Percentiles rank a stretch among this genome's conserved stretches.
phyloP scores from a whole-genome alignment of 2,113 vertebrate species.

The Theristicus caerulescens region DNA sequence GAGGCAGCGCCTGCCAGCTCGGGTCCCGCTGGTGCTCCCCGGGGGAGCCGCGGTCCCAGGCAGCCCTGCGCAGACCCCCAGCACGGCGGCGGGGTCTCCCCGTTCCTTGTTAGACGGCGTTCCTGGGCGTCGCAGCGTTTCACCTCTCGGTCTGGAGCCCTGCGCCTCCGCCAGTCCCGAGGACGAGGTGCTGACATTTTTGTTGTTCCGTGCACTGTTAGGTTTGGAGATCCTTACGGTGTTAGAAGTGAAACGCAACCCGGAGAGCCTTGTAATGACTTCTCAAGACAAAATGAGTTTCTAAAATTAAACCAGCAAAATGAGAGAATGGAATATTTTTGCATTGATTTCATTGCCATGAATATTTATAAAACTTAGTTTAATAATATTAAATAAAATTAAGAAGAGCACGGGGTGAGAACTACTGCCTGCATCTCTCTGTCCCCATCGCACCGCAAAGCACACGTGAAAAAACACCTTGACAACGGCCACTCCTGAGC shows the following conservation, averaged over 20 bases:
- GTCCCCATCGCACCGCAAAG: neutral
- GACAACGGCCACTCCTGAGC: accelerated
- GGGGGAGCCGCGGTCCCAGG: too few species aligned
- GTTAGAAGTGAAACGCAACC: neutral
- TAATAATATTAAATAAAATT: neutral
- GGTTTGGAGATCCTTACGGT: neutral
- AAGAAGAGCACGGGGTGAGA: neutral
- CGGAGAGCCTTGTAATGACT: neutral
- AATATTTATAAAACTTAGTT: neutral
- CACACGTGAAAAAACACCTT: accelerated
- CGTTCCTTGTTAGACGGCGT: neutral
- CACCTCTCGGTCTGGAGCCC: accelerated
- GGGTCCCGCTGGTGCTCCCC: neutral
- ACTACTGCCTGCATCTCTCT: too few species aligned
- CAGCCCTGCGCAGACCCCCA: neutral
- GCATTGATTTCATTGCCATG: neutral
- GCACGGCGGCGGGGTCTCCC: too few species aligned
- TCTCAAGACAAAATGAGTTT: neutral
- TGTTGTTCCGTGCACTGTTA: neutral
- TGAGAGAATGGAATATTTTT: neutral
- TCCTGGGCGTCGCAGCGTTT: neutral
- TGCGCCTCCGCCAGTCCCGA: neutral
- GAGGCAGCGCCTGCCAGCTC: neutral
- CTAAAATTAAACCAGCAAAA: slow-evolving; percentile 3
- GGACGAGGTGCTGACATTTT: neutral